Evolutionary conservation across 2,888 invertebrate species (phyloP), one percentile per base, ranked within the genome.

Genomic region (Drosophila nr. fundita): DNA sequence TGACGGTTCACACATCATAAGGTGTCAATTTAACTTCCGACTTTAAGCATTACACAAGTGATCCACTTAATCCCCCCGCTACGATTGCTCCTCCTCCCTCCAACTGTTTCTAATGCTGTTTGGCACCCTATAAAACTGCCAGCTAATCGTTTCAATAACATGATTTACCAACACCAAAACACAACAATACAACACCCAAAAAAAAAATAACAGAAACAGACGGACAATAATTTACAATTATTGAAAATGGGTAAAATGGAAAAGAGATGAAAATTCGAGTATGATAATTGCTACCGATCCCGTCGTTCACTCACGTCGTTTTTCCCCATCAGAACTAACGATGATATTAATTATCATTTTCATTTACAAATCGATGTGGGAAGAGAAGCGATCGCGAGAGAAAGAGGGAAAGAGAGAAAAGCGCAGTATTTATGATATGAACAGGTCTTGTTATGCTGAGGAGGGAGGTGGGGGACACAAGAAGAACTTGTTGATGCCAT

Each of bases 321-420:
- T 54, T 65, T 30, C 49, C 52, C 58, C 63, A 60, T 63, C 53
- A 70, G 45, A 52, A 52, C 77, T 87, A 88, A 87, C 87, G 87
- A 87, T 87, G 84, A 82, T 88, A 88, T 87, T 87, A 87, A 87
- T 87, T 87, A 87, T 88, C 77, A 88, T 88, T 76, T 87, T 71
- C 78, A 74, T 76, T 88, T 78, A 87, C 89, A 87, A 88, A 88
- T 84, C 82, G 68, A 59, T 13, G 49, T 21, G 2, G 18, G 11
- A 64, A 30, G 36, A 36, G 62, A 21, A 62, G 30, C 11, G 32
- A 48, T 27, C 24, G 53, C 40, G 54, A 40, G 48, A 27, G 36
- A 30, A n/a, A 53, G 64, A 45, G 48, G 5, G 24, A 61, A 38
- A 42, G 40, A 13, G 55, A 40, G 72, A 68, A 80, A 84, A 82